Evolutionary conservation across 1,140 invertebrate species (phyloP).

Genomic region (Diuraphis noxia): DNA sequence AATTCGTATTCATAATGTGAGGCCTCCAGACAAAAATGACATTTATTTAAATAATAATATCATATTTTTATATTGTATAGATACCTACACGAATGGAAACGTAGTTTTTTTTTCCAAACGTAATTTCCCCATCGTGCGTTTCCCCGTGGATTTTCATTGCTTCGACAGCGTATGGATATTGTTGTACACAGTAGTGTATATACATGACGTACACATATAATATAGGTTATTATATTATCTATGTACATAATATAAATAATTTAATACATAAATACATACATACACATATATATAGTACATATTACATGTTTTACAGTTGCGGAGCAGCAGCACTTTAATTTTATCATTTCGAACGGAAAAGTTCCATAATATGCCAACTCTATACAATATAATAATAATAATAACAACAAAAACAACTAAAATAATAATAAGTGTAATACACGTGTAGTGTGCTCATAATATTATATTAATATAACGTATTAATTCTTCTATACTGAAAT

Average conservation of each 20-base stretch:
- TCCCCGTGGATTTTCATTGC: neutral
- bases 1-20: neutral
- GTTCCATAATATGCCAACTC: neutral
- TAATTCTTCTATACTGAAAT: no score
- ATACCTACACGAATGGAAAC: neutral
- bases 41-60: neutral
- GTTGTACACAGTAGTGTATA: no score
- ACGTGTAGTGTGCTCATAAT: no score
- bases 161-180: neutral
- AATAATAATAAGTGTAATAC: no score
- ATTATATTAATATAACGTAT: no score
- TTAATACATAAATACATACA: no score
- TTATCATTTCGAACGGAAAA: neutral
- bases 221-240: no score
- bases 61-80: no score
- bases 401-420: no score
- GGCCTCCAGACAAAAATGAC: neutral
- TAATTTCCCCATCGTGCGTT: neutral
- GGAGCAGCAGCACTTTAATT: neutral
- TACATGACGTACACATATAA: no score
- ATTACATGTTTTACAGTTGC: neutral
- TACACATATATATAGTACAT: neutral
- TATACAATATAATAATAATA: no score
- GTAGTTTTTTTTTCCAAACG: neutral
- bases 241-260: no score